Evolutionary conservation across 2,888 invertebrate species (phyloP).

Genomic region (Torymus tubicola): DNA sequence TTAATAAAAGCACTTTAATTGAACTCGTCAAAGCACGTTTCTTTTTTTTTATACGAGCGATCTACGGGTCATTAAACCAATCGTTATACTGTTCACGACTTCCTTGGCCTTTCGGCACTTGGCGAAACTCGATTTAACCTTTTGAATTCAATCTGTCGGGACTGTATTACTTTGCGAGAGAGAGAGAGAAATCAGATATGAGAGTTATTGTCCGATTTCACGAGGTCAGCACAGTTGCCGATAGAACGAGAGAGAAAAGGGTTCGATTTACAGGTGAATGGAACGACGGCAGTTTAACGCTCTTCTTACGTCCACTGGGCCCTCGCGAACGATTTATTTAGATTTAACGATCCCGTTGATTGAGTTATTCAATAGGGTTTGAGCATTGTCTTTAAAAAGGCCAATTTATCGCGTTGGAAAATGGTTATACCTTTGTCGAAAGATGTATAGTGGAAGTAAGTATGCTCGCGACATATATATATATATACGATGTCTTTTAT

Average conservation of each 20-base stretch:
- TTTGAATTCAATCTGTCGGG: conserved; percentile 44
- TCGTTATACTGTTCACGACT: conserved; percentile 1
- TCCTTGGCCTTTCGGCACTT: conserved; percentile 1
- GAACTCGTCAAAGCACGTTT: too few relatives aligned
- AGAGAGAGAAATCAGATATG: conserved; percentile 49
- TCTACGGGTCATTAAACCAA: conserved; percentile 14
- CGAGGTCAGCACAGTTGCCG: conserved; percentile 34
- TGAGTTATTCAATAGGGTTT: conserved; percentile 11
- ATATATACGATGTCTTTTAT: too few relatives aligned
- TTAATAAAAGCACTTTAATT: too few relatives aligned
- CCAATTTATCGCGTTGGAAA: background rate
- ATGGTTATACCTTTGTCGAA: too few relatives aligned
- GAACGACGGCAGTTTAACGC: conserved; percentile 35
- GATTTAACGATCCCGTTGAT: conserved; percentile 18
- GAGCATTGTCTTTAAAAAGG: background rate
- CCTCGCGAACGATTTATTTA: conserved; percentile 36
- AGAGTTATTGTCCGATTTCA: conserved; percentile 51
- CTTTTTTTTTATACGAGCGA: too few relatives aligned
- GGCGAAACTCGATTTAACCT: conserved; percentile 30
- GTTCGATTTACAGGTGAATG: conserved; percentile 44
- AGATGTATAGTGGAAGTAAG: too few relatives aligned
- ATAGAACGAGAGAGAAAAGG: conserved; percentile 15
- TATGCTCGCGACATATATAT: too few relatives aligned
- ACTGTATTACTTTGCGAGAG: conserved; percentile 41
- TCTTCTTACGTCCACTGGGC: conserved; percentile 28